A percentile compares a stretch with the other conserved stretches of the same genome.
Evolutionary conservation across 2,888 invertebrate species (phyloP).

Genomic region (Apodemia hepburni): DNA sequence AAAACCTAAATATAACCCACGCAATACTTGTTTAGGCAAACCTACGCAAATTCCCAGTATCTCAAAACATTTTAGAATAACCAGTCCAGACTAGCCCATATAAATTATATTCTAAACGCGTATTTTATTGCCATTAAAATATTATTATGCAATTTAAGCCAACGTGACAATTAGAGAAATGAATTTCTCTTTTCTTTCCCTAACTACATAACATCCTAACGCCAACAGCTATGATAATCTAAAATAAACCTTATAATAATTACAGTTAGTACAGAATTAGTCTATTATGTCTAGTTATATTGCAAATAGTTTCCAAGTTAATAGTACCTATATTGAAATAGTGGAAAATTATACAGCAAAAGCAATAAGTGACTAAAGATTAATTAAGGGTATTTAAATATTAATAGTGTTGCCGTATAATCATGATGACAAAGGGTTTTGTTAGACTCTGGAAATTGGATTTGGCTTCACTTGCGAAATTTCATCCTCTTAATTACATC

Average conservation of each 20-base stretch:
- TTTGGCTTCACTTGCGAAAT: not conserved
- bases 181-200: slow-evolving; percentile 40
- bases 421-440: slow-evolving; percentile 24
- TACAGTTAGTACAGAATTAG: not conserved
- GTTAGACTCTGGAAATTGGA: not conserved
- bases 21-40: not conserved
- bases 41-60: not conserved
- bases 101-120: slow-evolving; percentile 36
- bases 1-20: not conserved
- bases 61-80: not conserved
- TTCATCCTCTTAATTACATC: not conserved
- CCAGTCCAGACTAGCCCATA: not conserved
- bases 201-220: not conserved
- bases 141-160: slow-evolving; percentile 52
- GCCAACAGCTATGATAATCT: slow-evolving; percentile 26
- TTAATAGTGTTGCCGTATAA: slow-evolving; percentile 39
- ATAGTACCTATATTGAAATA: slow-evolving; percentile 30
- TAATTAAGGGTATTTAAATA: slow-evolving; percentile 58
- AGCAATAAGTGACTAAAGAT: slow-evolving; percentile 54
- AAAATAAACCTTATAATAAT: slow-evolving; percentile 17
- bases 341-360: slow-evolving; percentile 41
- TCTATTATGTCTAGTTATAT: slow-evolving; percentile 16
- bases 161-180: slow-evolving; percentile 53
- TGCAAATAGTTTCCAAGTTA: slow-evolving; percentile 37
- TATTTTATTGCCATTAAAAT: slow-evolving; percentile 54